A percentile compares a stretch with the other conserved stretches of the same genome.
phyloP scores from a whole-genome alignment of 2,888 invertebrate species.

The Nymphalis c-album region DNA sequence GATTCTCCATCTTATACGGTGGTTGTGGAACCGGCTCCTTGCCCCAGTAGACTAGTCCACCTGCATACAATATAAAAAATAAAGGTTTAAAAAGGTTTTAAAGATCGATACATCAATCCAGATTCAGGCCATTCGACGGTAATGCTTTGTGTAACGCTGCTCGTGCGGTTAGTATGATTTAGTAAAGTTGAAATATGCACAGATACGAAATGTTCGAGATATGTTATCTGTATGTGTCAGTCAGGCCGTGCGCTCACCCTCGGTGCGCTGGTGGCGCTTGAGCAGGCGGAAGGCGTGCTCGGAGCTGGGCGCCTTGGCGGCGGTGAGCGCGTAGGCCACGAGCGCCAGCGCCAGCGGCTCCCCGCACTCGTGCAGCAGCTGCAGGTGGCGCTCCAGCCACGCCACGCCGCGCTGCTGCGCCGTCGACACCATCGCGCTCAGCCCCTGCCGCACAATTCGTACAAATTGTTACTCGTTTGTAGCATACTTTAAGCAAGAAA shows the following conservation, averaged over 20 bases:
- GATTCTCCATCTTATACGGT: slow-evolving; percentile 93
- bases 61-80: slow-evolving; percentile 52
- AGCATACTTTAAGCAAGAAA: too few relatives aligned
- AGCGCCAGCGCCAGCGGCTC: slow-evolving; percentile 93
- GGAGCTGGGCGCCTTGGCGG: slow-evolving; percentile 91
- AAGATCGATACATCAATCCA: too few relatives aligned
- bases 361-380: slow-evolving; percentile 85
- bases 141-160: too few relatives aligned
- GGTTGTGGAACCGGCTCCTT: slow-evolving; percentile 89
- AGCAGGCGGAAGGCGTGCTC: slow-evolving; percentile 91
- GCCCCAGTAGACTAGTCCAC: slow-evolving; percentile 93
- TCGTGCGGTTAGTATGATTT: too few relatives aligned
- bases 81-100: too few relatives aligned
- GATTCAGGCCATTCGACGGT: too few relatives aligned
- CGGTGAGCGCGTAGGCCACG: slow-evolving; percentile 92
- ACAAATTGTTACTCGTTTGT: not conserved
- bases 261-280: slow-evolving; percentile 83
- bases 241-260: slow-evolving; percentile 69
- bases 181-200: too few relatives aligned
- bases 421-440: slow-evolving; percentile 88
- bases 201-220: too few relatives aligned
- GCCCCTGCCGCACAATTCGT: slow-evolving; percentile 64
- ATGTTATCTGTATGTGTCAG: too few relatives aligned
- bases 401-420: slow-evolving; percentile 88
- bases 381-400: slow-evolving; percentile 92